Evolutionary conservation across 1,140 invertebrate species (phyloP), one percentile per base, ranked within the genome.

Genomic region (Neodiprion fabricii): DNA sequence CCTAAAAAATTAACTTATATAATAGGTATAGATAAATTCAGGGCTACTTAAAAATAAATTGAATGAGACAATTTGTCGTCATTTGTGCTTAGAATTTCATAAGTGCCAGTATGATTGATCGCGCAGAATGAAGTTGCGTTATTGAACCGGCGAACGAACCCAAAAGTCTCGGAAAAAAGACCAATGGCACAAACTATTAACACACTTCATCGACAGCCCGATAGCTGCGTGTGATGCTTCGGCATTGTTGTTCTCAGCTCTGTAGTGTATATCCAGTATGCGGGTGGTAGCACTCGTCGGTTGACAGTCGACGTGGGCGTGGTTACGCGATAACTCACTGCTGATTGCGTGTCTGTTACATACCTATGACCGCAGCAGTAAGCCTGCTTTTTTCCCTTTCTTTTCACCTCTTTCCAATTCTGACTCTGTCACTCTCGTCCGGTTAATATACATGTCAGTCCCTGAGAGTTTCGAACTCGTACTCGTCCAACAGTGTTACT

Each of bases 341-440:
- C 53, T 61, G 53, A 61, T 61, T 61, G 53, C 53, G 53, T 61
- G 53, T 61, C 53, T 61, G 53, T 61, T 61, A 61, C 53, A 61
- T 61, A 17, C 53, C 28, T 40, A 40, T 40, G 53, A 61, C 53
- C 53, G 53, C 53, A 17, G 17, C 17, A n/a, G 10, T 11, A 53
- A 7, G 53, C 28, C 28, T 40, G 28, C 28, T 40, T 40, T 40
- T 9, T 5, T 61, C 9, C n/a, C 53, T 61, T 9, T 61, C 53
- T 61, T 17, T 61, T 0, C n/a, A 12, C 53, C n/a, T 12, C 9
- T 17, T 61, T 9, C 53, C 4, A 14, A 12, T 61, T 40, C 28
- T 40, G 5, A 40, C 28, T 3, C 28, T 40, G 28, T 40, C 28
- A 3, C 28, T 40, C 28, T 40, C 28, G 28, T 40, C 28, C 28